Base-by-base conservation (phyloP, 2,888 invertebrate species). In the Endotricha flammealis region DNA sequence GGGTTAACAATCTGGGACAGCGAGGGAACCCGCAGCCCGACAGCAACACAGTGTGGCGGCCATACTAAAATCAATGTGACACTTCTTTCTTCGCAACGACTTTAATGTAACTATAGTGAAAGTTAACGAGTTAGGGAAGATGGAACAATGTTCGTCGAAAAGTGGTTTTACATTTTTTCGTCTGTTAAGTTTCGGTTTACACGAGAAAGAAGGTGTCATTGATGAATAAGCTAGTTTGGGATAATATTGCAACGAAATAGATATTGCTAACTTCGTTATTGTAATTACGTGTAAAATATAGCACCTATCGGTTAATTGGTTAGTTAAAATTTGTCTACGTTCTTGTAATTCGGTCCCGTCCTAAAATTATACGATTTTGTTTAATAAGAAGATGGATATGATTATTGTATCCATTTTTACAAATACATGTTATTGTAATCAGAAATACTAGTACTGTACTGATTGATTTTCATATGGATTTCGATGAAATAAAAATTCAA, bases 11-110 rank as follows among this genome's bases (percentile, higher is more conserved):
- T 49, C 63, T 87, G 20, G 88, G 86, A 16, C 90, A 88, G 50
- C 75, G 90, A 48, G 90, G 90, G n/a, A 89, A 90, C 47, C 89
- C 88, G 10, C 89, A 89, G 50, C 89, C 89, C 41, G 89, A 89
- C 43, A 88, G 89, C 49, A 90, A 92, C 64, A 91, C 92, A 28
- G 93, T 93, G 34, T 93, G 93, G 93, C 86, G 93, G 75, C 93
- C 93, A 50, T 93, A 93, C 86, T 93, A 88, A 85, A 70, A 54
- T 36, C 50, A 47, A 42, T 46, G 48, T 56, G 60, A 62, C 50
- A 44, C 50, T 61, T 61, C 50, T 57, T 60, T 62, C 58, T 59
- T 53, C 50, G 43, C 50, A 44, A 43, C 44, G 22, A 41, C 42
- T 44, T 41, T 33, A 30, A 38, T 52, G 40, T 49, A 49, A 44